Evolutionary conservation across 2,888 invertebrate species (phyloP).

Genomic region (Torymus texanus): DNA sequence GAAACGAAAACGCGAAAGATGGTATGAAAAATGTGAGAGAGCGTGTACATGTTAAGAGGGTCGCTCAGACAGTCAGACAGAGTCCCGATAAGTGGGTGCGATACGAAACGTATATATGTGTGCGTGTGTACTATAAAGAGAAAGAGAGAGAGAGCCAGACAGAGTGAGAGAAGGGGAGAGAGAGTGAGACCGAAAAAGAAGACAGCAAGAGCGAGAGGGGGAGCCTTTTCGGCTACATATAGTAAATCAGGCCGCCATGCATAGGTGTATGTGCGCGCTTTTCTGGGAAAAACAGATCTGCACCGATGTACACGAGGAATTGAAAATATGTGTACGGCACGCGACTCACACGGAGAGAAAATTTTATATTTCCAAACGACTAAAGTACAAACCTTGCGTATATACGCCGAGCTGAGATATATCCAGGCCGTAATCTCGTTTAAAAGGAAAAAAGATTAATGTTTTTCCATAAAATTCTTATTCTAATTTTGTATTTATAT

Average conservation of each 20-base stretch:
- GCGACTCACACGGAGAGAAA: neutral
- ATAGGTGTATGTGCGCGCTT: neutral
- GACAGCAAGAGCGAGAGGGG: neutral
- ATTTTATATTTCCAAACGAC: neutral
- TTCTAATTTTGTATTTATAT: no score
- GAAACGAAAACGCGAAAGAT: no score
- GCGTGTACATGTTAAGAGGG: constrained; percentile 57
- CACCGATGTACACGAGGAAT: constrained; percentile 3
- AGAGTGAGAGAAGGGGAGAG: no score
- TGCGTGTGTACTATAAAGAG: no score
- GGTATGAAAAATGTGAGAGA: constrained; percentile 13
- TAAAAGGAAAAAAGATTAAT: no score
- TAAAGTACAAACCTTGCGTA: no score
- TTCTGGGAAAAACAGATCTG: constrained; percentile 29
- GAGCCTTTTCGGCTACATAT: constrained; percentile 47
- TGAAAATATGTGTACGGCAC: neutral
- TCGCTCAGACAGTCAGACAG: constrained; percentile 60
- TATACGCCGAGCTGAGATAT: no score
- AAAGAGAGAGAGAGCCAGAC: no score
- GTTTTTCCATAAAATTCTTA: no score
- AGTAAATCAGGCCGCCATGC: constrained; percentile 53
- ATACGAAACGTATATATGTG: constrained; percentile 56
- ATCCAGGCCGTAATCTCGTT: no score
- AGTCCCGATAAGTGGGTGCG: constrained; percentile 64
- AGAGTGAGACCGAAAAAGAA: no score